These are phyloP conservation scores for Sisor rabdophorus DNA, from an alignment of 2,113 vertebrate genomes.

Conservation along the genomic window DNA sequence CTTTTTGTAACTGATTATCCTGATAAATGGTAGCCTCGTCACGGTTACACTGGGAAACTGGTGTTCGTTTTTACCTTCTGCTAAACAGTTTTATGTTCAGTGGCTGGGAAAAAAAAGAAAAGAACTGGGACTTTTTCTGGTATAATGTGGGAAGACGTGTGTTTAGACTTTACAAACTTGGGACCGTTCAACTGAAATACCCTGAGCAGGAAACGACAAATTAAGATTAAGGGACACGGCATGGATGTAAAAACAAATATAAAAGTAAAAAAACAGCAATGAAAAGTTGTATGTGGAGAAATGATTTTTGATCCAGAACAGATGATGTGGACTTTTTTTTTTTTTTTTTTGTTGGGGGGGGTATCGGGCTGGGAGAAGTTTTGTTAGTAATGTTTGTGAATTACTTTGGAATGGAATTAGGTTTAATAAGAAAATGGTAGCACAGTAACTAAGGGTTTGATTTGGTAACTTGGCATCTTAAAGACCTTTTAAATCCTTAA, in stretches of 20 bases:
- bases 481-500: no score
- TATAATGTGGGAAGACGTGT: conserved; percentile 46
- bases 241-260: conserved; percentile 48
- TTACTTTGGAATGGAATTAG: no score
- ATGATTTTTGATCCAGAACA: conserved; percentile 30
- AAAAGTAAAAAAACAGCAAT: conserved; percentile 36
- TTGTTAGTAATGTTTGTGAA: neutral
- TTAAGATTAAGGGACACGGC: conserved; percentile 39
- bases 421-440: no score
- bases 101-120: neutral
- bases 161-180: conserved; percentile 46
- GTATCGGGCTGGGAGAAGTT: neutral
- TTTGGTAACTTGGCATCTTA: no score
- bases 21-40: neutral
- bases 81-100: conserved; percentile 26
- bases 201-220: conserved; percentile 49
- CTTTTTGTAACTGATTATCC: neutral
- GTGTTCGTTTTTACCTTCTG: conserved; percentile 1
- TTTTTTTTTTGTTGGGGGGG: no score
- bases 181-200: conserved; percentile 39
- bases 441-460: no score
- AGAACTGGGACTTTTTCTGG: conserved; percentile 11
- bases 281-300: conserved; percentile 49
- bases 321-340: neutral
- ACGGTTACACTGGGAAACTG: neutral